Conservation (phyloP, 2,888 invertebrate genomes). For the Agriopis leucophaearia region DNA sequence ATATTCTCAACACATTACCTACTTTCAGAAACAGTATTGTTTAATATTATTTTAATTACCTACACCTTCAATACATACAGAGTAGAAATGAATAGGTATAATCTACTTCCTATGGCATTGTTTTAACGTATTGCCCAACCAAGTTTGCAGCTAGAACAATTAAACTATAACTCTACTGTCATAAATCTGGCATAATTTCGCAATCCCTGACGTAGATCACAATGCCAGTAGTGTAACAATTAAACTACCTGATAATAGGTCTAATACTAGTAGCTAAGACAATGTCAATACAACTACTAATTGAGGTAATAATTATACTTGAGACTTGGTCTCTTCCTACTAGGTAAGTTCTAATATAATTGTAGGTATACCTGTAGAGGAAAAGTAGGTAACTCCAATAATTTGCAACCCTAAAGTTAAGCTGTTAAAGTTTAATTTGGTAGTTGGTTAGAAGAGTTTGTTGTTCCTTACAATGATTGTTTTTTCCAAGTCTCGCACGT, state of each 20-base stretch:
- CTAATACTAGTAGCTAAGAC: constrained; percentile 50
- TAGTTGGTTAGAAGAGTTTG: constrained; percentile 10
- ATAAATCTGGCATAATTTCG: constrained; percentile 28
- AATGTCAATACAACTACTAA: constrained; percentile 57
- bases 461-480: constrained; percentile 71
- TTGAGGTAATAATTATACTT: neutral
- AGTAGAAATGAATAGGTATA: neutral
- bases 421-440: constrained; percentile 26
- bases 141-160: constrained; percentile 27
- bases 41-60: neutral
- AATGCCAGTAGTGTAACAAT: constrained; percentile 42
- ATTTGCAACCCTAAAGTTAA: constrained; percentile 7
- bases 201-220: constrained; percentile 29
- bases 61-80: neutral
- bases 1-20: no score
- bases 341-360: neutral
- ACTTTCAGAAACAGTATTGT: no score
- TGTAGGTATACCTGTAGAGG: neutral
- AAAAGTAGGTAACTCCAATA: neutral
- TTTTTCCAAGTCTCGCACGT: constrained; percentile 81
- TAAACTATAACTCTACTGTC: constrained; percentile 25
- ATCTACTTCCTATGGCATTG: constrained; percentile 15
- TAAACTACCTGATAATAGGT: constrained; percentile 36
- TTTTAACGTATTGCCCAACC: constrained; percentile 24
- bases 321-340: constrained; percentile 11